Evolutionary conservation across 2,888 invertebrate genomes (phyloP), one percentile per base, ranked within the genome.

Genomic region (Yponomeuta evonymella): DNA sequence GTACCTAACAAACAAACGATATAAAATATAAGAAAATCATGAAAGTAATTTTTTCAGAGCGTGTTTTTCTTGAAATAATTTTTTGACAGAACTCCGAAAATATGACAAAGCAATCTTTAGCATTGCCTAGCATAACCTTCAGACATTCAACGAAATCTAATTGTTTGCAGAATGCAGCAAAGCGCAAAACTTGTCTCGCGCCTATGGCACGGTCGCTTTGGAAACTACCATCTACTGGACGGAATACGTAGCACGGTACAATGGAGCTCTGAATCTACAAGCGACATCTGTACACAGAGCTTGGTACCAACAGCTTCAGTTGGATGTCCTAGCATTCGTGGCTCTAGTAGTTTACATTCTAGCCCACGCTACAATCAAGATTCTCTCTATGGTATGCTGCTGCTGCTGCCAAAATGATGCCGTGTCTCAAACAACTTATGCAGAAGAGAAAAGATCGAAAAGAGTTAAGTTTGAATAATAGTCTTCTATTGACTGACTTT

Each of bases 171-270:
- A 64, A 79, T 80, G 77, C 89, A 89, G 76, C 81, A 86, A 12
- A 85, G 85, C 29, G 93, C 93, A 1, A 82, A 83, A 71, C 76
- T 84, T 43, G 80, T 93, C 1, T 93, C 94, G 0, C 82, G 86
- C 72, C 77, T 92, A 33, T 94, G 93, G 87, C 93, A 93, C 72
- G 90, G 93, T 74, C 91, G 94, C 94, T 1, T 74, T 93, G 69
- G 91, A 93, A 72, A 90, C 86, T 43, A 93, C 94, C 72, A 84
- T 94, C 77, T 94, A 94, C 83, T 94, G 94, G 90, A 90, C 92
- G 15, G 94, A 94, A 75, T 93, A 94, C 77, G 90, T 94, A 73
- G 85, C 94, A 48, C 79, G 91, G 36, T 88, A 92, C 72, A 82
- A 81, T 33, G 92, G 92, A 2, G 85, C 90, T 15, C 89, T 89